These are phyloP conservation scores for Serinus canaria DNA, from an alignment of 2,113 vertebrate species.

Conservation along the genomic window DNA sequence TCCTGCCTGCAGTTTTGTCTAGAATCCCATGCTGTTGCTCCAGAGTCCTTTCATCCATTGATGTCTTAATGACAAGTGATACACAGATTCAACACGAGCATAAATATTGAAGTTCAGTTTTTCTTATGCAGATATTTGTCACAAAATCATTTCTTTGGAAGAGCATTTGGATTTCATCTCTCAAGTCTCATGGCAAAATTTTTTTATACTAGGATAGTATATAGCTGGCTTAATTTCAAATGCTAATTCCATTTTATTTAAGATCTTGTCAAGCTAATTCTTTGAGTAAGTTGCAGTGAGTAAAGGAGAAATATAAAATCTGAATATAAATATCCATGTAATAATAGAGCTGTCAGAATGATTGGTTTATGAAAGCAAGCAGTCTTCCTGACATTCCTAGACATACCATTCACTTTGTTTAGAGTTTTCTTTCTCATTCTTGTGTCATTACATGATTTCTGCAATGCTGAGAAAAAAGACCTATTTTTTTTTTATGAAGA, in stretches of 20 bases:
- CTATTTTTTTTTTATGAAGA: background rate
- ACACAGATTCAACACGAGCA: background rate
- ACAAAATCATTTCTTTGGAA: background rate
- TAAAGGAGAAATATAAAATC: background rate
- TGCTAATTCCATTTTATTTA: background rate
- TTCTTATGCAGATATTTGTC: background rate
- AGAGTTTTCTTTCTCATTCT: background rate
- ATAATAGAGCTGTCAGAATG: background rate
- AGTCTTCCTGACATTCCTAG: background rate
- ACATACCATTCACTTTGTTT: background rate
- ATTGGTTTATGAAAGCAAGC: background rate
- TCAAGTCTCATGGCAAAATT: background rate
- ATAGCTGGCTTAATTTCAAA: background rate
- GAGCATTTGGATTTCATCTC: background rate
- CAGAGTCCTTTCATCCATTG: background rate
- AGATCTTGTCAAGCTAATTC: background rate
- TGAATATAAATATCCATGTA: background rate
- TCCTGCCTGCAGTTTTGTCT: background rate
- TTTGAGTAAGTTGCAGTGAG: background rate
- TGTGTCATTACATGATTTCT: background rate
- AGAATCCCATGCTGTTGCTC: background rate
- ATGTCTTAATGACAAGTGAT: background rate
- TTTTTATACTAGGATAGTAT: background rate
- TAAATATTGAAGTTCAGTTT: background rate
- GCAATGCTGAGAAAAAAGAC: background rate